These are phyloP conservation scores for Myotis lucifugus DNA, from an alignment of 2,113 vertebrate genomes.

Conservation along the genomic window DNA sequence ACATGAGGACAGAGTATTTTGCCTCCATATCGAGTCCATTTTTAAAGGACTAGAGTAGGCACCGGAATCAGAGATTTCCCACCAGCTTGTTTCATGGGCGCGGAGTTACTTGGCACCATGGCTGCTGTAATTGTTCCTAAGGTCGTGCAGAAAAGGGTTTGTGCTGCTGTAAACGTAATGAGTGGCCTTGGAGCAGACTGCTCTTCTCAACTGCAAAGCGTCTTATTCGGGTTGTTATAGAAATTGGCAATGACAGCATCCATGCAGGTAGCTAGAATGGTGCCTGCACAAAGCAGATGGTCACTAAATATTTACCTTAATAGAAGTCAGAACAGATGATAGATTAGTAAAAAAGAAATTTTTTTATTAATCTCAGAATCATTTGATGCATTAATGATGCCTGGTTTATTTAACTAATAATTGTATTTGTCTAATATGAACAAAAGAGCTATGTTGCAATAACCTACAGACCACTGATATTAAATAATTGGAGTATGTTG, in stretches of 20 bases:
- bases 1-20: background rate
- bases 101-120: background rate
- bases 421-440: background rate
- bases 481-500: background rate
- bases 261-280: background rate
- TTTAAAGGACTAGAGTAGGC: background rate
- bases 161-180: background rate
- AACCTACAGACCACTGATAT: background rate
- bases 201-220: background rate
- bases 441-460: slow-evolving; percentile 5
- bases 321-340: background rate
- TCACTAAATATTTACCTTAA: background rate
- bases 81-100: background rate
- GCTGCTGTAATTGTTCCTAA: background rate
- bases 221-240: background rate
- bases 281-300: background rate
- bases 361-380: background rate
- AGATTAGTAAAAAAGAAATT: background rate
- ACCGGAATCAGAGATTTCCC: background rate
- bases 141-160: background rate
- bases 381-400: background rate
- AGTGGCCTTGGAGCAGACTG: background rate
- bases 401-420: slow-evolving; percentile 18
- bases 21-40: background rate
- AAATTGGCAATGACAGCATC: background rate